These are phyloP conservation scores for Lumbricus terrestris DNA, from an alignment of 2,888 invertebrate species.

Conservation along the genomic window DNA sequence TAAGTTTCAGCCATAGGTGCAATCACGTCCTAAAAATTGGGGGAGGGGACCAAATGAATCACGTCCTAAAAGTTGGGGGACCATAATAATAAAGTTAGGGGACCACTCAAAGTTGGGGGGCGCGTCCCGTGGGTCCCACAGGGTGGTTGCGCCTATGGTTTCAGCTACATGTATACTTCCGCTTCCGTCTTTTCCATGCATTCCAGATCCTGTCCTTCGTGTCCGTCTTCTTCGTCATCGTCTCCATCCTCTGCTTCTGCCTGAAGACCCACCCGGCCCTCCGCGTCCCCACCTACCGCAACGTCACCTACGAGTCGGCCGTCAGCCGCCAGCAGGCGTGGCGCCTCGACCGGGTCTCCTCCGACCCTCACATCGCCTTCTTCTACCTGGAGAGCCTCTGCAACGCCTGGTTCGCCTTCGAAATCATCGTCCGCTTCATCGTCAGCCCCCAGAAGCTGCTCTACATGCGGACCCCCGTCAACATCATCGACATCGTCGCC, in stretches of 20 bases:
- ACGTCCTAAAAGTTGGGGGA: too few species aligned
- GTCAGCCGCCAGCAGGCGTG: constrained; percentile 64
- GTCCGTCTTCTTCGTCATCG: constrained; percentile 30
- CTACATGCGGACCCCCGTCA: constrained; percentile 85
- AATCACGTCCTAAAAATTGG: too few species aligned
- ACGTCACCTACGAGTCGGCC: constrained; percentile 29
- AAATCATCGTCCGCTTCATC: constrained; percentile 80
- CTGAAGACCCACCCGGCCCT: constrained; percentile 62
- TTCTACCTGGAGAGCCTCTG: constrained; percentile 89
- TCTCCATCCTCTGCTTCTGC: constrained; percentile 30
- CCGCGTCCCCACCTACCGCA: constrained; percentile 36
- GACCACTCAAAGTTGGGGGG: too few species aligned
- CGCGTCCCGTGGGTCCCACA: too few species aligned
- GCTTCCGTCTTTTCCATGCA: too few species aligned
- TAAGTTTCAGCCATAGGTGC: too few species aligned
- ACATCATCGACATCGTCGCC: constrained; percentile 90
- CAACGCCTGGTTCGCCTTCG: constrained; percentile 93
- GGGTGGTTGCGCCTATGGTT: too few species aligned
- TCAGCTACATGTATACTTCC: too few species aligned
- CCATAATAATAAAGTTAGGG: too few species aligned
- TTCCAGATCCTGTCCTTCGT: constrained; percentile 27
- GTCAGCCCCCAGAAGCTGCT: constrained; percentile 87
- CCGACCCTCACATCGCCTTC: constrained; percentile 91
- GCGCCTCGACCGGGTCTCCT: constrained; percentile 72
- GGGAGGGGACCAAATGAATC: too few species aligned